Conservation (phyloP, 2,797 vertebrate genomes). For the Myripristis jacobus region DNA sequence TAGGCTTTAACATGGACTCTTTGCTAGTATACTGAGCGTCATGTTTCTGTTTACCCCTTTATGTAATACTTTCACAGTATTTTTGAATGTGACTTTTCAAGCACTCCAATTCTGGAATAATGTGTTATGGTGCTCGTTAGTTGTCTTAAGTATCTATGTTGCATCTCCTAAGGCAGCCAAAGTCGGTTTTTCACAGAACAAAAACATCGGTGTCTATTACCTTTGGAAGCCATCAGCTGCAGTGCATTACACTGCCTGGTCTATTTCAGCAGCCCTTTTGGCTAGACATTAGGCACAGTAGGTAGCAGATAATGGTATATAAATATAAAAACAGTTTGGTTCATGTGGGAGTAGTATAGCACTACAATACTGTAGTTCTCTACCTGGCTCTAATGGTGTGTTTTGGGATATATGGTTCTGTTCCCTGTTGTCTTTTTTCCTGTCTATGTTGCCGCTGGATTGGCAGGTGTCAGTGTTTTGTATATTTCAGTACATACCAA, state of each 20-base stretch:
- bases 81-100: constrained; percentile 59
- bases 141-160: constrained; percentile 20
- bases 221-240: constrained; percentile 22
- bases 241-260: constrained; percentile 43
- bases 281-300: constrained; percentile 20
- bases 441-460: constrained; percentile 87
- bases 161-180: constrained; percentile 4
- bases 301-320: constrained; percentile 11
- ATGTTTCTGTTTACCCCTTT: constrained; percentile 36
- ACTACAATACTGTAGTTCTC: constrained; percentile 43
- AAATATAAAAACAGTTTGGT: constrained; percentile 33
- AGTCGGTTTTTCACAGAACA: constrained; percentile 53
- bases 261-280: constrained; percentile 36
- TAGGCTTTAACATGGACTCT: constrained; percentile 29
- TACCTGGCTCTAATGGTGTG: constrained; percentile 50
- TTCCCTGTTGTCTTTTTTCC: constrained; percentile 70
- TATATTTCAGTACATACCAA: constrained; percentile 86
- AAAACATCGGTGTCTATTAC: constrained; percentile 35
- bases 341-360: constrained; percentile 53
- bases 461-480: constrained; percentile 89
- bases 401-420: constrained; percentile 72
- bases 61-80: constrained; percentile 30
- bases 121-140: constrained; percentile 45
- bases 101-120: constrained; percentile 56
- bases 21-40: constrained; percentile 34